A percentile compares a stretch with the other conserved stretches of the same genome.
Conservation (phyloP, 2,888 invertebrate genomes). For the Parnassius orleans region DNA sequence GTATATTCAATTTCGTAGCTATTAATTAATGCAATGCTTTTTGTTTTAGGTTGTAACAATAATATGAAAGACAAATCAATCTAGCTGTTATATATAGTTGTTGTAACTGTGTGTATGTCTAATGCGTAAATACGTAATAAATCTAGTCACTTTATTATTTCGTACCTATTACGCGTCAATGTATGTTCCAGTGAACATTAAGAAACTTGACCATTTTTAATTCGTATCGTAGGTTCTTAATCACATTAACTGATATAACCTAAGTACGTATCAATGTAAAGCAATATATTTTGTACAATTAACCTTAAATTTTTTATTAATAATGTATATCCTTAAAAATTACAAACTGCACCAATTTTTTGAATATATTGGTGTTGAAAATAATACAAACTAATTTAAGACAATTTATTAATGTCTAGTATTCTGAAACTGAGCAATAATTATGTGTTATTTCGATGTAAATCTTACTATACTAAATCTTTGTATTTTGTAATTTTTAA, state of each 20-base stretch:
- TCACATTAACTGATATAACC: neutral
- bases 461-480: no score
- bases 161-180: neutral
- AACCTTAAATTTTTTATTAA: constrained; percentile 1
- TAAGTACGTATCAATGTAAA: constrained; percentile 10
- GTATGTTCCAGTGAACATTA: neutral
- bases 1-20: no score
- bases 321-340: constrained; percentile 1
- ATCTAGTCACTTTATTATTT: neutral
- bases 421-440: no score
- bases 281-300: constrained; percentile 20
- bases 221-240: neutral
- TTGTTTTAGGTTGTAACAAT: no score
- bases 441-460: neutral
- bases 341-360: neutral
- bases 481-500: no score
- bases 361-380: neutral
- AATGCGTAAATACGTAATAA: no score
- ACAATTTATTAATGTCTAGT: neutral
- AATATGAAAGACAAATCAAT: no score
- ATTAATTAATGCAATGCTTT: no score
- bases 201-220: neutral
- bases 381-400: neutral
- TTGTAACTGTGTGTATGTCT: no score
- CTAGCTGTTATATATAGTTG: no score